Conservation (phyloP, 1,140 invertebrate genomes). For the Atta colombica region DNA sequence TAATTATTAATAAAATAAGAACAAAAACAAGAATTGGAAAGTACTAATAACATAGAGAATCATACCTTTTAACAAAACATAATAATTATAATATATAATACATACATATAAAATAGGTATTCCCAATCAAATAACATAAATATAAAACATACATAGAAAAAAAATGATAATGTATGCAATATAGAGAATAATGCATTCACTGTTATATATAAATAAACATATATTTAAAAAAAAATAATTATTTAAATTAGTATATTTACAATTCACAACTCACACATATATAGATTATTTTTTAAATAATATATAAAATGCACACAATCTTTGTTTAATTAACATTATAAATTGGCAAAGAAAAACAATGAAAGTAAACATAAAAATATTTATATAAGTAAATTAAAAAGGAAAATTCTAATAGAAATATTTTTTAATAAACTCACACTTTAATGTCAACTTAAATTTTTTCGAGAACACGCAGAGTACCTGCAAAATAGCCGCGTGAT, state of each 20-base stretch:
- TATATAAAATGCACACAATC: neutral
- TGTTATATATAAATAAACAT: neutral
- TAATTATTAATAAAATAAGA: neutral
- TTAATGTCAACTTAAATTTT: neutral
- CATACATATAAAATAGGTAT: neutral
- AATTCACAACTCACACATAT: neutral
- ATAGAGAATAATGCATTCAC: neutral
- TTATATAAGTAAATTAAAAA: neutral
- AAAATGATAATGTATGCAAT: neutral
- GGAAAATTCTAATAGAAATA: neutral
- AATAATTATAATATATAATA: too few species aligned
- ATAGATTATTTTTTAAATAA: neutral
- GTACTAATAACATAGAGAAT: too few species aligned
- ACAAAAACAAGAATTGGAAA: neutral
- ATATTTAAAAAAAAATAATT: conserved; percentile 1
- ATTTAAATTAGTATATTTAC: neutral
- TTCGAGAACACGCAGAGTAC: neutral
- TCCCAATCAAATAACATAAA: neutral
- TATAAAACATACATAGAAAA: neutral
- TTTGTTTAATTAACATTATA: neutral
- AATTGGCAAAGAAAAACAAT: neutral
- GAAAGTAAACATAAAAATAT: conserved; percentile 9
- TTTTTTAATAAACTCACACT: neutral
- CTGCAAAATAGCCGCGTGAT: neutral
- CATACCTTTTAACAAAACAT: too few species aligned